Base-by-base conservation (phyloP, 2,888 invertebrate genomes). In the Hedychridium roseum region DNA sequence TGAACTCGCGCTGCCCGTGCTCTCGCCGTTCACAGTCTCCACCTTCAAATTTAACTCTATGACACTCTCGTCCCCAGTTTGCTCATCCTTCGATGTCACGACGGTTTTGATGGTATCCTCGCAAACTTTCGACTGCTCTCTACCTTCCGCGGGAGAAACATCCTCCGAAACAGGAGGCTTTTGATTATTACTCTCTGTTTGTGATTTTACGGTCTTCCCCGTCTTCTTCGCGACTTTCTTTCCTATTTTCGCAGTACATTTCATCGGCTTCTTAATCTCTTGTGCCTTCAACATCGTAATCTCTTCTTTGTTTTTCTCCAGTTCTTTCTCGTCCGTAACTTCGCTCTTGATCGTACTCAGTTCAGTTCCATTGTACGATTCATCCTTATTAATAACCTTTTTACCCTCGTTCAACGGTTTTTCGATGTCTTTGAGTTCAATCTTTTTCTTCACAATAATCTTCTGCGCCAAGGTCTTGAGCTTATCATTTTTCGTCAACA, bases 301-400 rank as follows among this genome's bases (percentile, higher is more conserved):
- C 2, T 68, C 70, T 15, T 64, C 66, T 30, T 58, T 66, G 23
- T 27, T 49, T 27, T 67, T 63, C 3, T 66, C 58, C 1, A 54
- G 35, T 17, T 71, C 62, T 14, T 66, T 69, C 6, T 71, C 72
- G 1, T 78, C 75, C 14, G 67, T 56, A 12, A 71, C 51, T 53
- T 78, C 78, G 18, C 64, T 65, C 44, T 78, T 79, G 45, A 76
- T 72, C 27, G 60, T 48, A 11, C 58, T 66, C 15, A 50, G 43
- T 17, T 58, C 57, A 12, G 50, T 36, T 20, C 62, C 64, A 15
- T 53, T 51, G 0, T 34, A 40, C 2, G 36, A 41, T 7, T 64
- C 66, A 4, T 68, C 66, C 34, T 68, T 68, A 37, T 35, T 35
- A 17, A 38, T 12, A 9, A 58, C 18, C 43, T 68, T 71, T 16